These are phyloP conservation scores for Campylomormyrus tamandua DNA, from an alignment of 2,113 vertebrate species.

Conservation along the genomic window DNA sequence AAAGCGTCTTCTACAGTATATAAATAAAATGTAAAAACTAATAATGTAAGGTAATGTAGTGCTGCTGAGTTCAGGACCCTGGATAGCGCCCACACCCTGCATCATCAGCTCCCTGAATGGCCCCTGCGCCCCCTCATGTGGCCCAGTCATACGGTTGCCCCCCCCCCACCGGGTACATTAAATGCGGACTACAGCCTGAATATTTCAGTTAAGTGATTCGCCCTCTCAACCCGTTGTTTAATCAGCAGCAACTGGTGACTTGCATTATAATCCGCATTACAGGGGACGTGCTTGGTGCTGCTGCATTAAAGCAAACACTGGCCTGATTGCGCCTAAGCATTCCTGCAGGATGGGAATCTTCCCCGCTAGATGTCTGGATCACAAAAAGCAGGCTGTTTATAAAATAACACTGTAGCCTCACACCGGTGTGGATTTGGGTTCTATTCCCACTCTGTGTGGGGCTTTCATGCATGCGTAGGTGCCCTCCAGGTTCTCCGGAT, in stretches of 20 bases:
- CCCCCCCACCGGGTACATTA: not conserved
- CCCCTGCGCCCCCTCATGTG: not conserved
- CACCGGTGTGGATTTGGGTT: not conserved
- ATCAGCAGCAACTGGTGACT: not conserved
- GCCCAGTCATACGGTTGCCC: not conserved
- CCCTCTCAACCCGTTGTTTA: not conserved
- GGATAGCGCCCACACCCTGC: not conserved
- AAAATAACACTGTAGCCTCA: not conserved
- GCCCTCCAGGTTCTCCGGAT: not conserved
- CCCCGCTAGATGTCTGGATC: not conserved
- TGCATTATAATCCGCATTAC: not conserved
- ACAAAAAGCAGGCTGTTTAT: not conserved
- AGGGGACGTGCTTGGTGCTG: not conserved
- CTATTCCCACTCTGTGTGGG: not conserved
- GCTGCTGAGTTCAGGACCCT: not conserved
- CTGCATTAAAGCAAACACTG: not conserved
- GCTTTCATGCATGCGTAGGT: not conserved
- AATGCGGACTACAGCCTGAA: not conserved
- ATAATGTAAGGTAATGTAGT: conserved; percentile 27
- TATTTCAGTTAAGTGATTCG: not conserved
- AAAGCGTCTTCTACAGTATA: not conserved
- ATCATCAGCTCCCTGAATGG: not conserved
- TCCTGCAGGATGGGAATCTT: not conserved
- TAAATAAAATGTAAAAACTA: not conserved
- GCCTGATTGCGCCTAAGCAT: not conserved